Conservation (phyloP, 2,888 invertebrate genomes). For the Ophioninae sp. region DNA sequence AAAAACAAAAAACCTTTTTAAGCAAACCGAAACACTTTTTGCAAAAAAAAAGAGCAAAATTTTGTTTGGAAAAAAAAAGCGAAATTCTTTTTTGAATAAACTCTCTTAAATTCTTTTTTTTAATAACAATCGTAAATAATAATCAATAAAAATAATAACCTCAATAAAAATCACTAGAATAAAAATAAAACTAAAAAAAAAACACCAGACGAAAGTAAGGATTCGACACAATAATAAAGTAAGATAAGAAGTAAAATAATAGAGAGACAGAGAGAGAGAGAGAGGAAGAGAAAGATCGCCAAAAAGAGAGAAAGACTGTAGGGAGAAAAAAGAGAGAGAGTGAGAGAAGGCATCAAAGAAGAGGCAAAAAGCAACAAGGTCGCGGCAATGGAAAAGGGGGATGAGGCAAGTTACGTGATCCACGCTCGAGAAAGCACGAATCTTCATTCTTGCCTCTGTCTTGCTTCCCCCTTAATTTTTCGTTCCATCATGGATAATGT, state of each 20-base stretch:
- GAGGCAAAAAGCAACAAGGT: constrained; percentile 56
- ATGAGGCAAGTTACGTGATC: constrained; percentile 68
- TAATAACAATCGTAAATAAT: no score
- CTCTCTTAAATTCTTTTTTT: no score
- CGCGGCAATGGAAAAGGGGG: constrained; percentile 52
- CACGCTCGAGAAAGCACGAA: constrained; percentile 75
- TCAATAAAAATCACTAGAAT: neutral
- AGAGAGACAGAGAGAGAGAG: no score
- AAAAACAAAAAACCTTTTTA: neutral
- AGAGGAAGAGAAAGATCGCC: constrained; percentile 25
- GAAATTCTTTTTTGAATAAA: neutral
- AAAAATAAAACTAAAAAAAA: neutral
- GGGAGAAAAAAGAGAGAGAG: neutral
- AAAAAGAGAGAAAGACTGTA: neutral
- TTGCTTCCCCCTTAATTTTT: constrained; percentile 60
- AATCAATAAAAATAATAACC: no score
- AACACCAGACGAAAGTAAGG: neutral
- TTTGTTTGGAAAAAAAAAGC: neutral
- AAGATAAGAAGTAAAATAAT: neutral
- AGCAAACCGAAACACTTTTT: neutral
- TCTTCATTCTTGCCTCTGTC: constrained; percentile 56
- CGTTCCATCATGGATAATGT: constrained; percentile 59
- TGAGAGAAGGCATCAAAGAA: constrained; percentile 31
- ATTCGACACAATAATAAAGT: neutral
- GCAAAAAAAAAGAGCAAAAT: neutral